These are phyloP conservation scores for Pseudomyrmex concolor DNA, from an alignment of 1,140 invertebrate species.

Conservation along the genomic window DNA sequence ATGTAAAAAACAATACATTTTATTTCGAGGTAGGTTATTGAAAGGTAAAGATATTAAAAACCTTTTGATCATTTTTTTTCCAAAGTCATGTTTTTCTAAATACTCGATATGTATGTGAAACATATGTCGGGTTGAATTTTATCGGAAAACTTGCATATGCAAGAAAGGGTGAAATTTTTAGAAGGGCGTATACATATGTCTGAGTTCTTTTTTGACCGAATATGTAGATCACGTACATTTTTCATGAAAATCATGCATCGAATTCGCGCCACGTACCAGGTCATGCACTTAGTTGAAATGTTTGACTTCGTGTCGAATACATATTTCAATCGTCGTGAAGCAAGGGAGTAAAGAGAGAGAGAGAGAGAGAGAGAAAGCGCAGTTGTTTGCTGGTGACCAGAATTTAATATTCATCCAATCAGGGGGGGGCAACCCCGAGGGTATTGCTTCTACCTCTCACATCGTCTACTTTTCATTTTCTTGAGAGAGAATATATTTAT, in stretches of 20 bases:
- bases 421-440: conserved; percentile 72
- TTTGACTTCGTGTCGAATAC: conserved; percentile 81
- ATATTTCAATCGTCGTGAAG: conserved; percentile 81
- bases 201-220: conserved; percentile 3
- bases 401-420: conserved; percentile 83
- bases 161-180: conserved; percentile 27
- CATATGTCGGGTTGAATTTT: conserved; percentile 10
- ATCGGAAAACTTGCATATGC: conserved; percentile 39
- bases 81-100: neutral
- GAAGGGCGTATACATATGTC: conserved; percentile 5
- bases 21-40: neutral
- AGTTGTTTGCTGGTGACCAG: conserved; percentile 81
- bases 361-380: conserved; percentile 59
- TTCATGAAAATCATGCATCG: conserved; percentile 65
- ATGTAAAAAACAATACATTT: neutral
- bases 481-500: conserved; percentile 72
- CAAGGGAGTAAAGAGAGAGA: conserved; percentile 51
- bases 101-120: neutral
- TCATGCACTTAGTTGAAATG: conserved; percentile 76
- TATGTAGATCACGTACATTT: conserved; percentile 52
- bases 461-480: conserved; percentile 55
- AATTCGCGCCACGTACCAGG: conserved; percentile 78
- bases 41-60: neutral
- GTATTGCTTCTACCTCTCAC: conserved; percentile 65
- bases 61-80: conserved; percentile 6